phyloP scores from a whole-genome alignment of 2,888 invertebrate genomes.

The Deilephila elpenor region DNA sequence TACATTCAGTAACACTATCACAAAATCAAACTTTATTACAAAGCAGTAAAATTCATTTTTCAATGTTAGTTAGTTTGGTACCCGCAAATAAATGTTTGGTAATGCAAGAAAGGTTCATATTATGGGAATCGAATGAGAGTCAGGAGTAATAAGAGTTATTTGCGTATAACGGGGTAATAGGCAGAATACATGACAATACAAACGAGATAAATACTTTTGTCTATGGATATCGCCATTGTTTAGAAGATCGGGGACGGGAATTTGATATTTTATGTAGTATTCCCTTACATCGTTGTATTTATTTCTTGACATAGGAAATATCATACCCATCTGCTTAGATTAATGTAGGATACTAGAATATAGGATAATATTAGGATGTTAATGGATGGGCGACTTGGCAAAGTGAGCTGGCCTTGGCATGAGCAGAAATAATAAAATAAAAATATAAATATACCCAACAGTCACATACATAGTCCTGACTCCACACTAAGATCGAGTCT shows the following conservation, averaged over 20 bases:
- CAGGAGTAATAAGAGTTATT: constrained; percentile 53
- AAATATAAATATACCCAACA: too few relatives aligned
- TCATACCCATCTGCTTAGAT: too few relatives aligned
- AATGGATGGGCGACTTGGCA: too few relatives aligned
- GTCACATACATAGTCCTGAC: too few relatives aligned
- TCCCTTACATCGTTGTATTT: not conserved
- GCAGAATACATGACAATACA: constrained; percentile 47
- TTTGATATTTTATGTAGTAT: not conserved
- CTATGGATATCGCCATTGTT: not conserved
- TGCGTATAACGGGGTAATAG: constrained; percentile 54
- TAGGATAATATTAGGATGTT: too few relatives aligned
- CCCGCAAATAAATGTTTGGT: not conserved
- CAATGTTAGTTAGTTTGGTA: not conserved
- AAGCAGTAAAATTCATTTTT: not conserved
- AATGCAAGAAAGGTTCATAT: constrained; percentile 30
- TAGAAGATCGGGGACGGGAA: not conserved
- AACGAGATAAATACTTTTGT: constrained; percentile 14
- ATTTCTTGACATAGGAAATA: too few relatives aligned
- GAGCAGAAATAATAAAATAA: too few relatives aligned
- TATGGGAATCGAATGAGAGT: constrained; percentile 37
- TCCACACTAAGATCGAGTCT: too few relatives aligned
- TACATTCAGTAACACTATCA: not conserved
- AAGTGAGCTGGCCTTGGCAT: too few relatives aligned
- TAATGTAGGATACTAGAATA: too few relatives aligned
- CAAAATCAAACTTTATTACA: not conserved